A percentile compares a stretch with the other conserved stretches of the same genome.
Conservation (phyloP, 2,113 vertebrate genomes). For the Columbina picui region DNA sequence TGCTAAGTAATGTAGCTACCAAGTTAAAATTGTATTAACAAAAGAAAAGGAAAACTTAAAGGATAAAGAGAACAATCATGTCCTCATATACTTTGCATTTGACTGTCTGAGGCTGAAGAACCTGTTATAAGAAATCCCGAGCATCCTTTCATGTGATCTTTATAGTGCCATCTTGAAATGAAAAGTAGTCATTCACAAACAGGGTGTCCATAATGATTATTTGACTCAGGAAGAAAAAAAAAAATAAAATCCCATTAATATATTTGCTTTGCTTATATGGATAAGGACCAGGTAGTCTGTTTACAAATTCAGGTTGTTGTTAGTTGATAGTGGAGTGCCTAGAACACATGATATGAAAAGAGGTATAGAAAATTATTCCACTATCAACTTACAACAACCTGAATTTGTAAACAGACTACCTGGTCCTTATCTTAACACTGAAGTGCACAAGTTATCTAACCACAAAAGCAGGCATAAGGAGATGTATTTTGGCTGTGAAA, state of each 20-base stretch:
- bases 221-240: background rate
- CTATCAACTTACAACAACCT: conserved; percentile 25
- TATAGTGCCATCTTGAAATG: background rate
- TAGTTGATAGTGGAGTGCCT: too few relatives aligned
- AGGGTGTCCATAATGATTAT: background rate
- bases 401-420: conserved; percentile 35
- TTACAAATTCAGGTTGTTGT: too few relatives aligned
- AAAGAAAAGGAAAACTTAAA: background rate
- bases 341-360: too few relatives aligned
- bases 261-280: background rate
- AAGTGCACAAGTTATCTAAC: conserved; percentile 16
- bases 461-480: background rate
- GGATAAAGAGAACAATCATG: background rate
- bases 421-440: conserved; percentile 20
- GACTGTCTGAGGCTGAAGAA: background rate
- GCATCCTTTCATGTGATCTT: background rate
- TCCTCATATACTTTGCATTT: background rate
- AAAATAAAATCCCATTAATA: background rate
- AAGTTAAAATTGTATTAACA: background rate
- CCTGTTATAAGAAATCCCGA: background rate
- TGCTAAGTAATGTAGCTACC: background rate
- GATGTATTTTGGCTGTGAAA: conserved; percentile 41
- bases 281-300: too few relatives aligned
- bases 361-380: too few relatives aligned
- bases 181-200: background rate